Evolutionary conservation across 2,113 vertebrate genomes (phyloP).

Genomic region (Passer domesticus): DNA sequence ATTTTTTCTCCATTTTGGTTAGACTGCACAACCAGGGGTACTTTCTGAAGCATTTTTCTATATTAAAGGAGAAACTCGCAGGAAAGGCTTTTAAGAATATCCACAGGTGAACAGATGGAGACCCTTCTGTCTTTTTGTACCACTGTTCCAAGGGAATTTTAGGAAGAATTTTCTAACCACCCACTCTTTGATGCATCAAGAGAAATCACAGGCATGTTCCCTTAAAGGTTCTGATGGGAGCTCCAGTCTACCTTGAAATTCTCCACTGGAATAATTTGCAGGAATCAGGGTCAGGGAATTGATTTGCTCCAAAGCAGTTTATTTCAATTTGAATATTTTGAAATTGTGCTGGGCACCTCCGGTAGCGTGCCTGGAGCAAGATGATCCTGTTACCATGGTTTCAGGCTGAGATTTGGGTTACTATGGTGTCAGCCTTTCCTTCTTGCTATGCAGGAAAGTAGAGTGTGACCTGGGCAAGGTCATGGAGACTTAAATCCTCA

Average conservation of each 20-base stretch:
- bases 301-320: constrained; percentile 25
- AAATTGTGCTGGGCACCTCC: not conserved
- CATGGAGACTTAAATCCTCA: constrained; percentile 34
- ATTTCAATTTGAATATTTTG: constrained; percentile 48
- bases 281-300: not conserved
- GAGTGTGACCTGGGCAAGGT: constrained; percentile 53
- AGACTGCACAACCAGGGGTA: not conserved
- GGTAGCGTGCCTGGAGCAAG: constrained; percentile 14
- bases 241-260: not conserved
- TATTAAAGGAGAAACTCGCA: not conserved
- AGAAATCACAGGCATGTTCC: not conserved
- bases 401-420: constrained; percentile 48
- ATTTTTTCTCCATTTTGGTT: not conserved
- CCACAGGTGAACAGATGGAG: constrained; percentile 1
- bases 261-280: not conserved
- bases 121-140: not conserved
- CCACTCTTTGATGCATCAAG: not conserved
- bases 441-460: constrained; percentile 2
- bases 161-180: not conserved
- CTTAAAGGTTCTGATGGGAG: not conserved
- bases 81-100: constrained; percentile 19
- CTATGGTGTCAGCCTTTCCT: constrained; percentile 53
- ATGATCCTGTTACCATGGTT: constrained; percentile 60
- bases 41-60: not conserved
- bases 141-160: not conserved